Base-by-base conservation (phyloP, 2,888 invertebrate genomes). In the Chesias legatella region DNA sequence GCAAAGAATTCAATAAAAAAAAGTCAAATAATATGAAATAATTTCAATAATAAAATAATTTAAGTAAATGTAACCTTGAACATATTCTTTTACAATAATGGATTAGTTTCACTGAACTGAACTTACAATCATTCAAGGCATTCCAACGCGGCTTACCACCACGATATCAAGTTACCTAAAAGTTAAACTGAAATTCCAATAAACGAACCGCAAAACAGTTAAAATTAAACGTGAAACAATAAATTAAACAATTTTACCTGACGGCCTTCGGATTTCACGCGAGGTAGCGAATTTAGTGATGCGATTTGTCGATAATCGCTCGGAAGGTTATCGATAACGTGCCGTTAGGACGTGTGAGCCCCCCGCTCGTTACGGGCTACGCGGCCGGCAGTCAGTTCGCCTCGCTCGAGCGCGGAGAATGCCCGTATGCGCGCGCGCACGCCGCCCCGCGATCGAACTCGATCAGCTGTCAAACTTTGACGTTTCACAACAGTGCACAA, bases 391-490 rank as follows among this genome's bases (percentile, higher is more conserved):
- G 73, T 78, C 71, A 71, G 79, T 71, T 72, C 63, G 73, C 66
- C 61, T 60, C 66, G 64, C 66, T 72, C 70, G 67, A 70, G 78
- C 75, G 74, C 73, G 63, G 53, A 58, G 77, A 68, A 72, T 71
- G 80, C 62, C 49, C 54, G 66, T 59, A 63, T 63, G 52, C 63
- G 66, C 73, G 66, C 68, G 67, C 61, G 70, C 63, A 69, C 77
- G 65, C 65, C 60, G 53, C 53, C 55, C 60, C 65, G 64, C 75
- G 79, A 74, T 74, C 76, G 69, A 56, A 51, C n/a, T n/a, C n/a
- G 51, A 71, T 72, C 77, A 77, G 69, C 84, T 84, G 86, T 84
- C 80, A 84, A 52, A 72, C 63, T 69, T 66, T 75, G 74, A 79
- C 77, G 73, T 78, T 77, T 73, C 77, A 67, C 72, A 75, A 75